These are phyloP conservation scores for Platyscapa corneri DNA, from an alignment of 1,140 invertebrate genomes.

Conservation along the genomic window DNA sequence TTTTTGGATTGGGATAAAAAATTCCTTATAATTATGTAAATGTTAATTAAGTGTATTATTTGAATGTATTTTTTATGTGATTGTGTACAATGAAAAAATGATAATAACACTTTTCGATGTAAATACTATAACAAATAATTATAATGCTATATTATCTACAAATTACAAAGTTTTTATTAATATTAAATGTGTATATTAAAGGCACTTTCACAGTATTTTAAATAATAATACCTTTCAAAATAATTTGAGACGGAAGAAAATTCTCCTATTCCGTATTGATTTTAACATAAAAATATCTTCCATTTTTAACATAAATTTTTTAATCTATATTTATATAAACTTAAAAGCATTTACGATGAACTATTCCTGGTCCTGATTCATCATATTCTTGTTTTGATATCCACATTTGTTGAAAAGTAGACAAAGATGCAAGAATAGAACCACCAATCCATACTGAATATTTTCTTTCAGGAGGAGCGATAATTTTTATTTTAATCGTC, in stretches of 20 bases:
- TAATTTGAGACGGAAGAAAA: neutral
- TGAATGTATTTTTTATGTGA: conserved; percentile 34
- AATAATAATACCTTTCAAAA: conserved; percentile 5
- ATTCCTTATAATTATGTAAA: neutral
- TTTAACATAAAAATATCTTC: conserved; percentile 1
- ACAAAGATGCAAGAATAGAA: conserved; percentile 89
- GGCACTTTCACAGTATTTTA: neutral
- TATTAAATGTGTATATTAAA: conserved; percentile 22
- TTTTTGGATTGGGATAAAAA: neutral
- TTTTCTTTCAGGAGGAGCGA: conserved; percentile 90
- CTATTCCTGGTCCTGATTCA: conserved; percentile 88
- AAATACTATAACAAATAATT: conserved; percentile 21
- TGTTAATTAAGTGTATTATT: conserved; percentile 8
- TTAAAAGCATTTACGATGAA: conserved; percentile 92
- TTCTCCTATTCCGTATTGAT: neutral
- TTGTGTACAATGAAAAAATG: conserved; percentile 36
- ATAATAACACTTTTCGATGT: conserved; percentile 10
- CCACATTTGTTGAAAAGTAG: conserved; percentile 96
- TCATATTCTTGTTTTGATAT: conserved; percentile 92
- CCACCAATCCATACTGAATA: conserved; percentile 91
- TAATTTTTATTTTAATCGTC: conserved; percentile 96
- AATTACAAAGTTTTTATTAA: conserved; percentile 5
- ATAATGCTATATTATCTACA: conserved; percentile 17
- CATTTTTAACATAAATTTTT: neutral
- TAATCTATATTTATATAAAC: conserved; percentile 42